Conservation (phyloP, 2,113 vertebrate genomes). For the Philantomba maxwellii region DNA sequence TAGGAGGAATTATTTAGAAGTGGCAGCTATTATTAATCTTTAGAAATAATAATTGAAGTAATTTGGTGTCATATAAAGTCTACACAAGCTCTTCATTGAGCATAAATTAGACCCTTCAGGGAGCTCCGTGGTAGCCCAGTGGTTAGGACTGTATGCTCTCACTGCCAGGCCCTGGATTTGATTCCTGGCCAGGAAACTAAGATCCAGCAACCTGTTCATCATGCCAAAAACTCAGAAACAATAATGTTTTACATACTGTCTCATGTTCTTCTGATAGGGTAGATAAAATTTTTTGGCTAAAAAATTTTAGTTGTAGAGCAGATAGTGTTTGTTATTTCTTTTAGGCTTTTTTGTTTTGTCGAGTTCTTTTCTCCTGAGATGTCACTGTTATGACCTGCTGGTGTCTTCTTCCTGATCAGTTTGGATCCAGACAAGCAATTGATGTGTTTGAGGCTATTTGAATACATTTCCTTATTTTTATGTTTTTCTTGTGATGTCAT, state of each 20-base stretch:
- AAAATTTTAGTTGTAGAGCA: background rate
- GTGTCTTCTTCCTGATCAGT: background rate
- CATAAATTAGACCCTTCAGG: background rate
- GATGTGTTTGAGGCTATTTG: background rate
- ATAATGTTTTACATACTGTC: background rate
- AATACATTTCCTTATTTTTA: background rate
- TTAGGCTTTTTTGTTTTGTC: background rate
- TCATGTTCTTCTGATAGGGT: background rate
- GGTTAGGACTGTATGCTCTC: background rate
- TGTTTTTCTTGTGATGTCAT: background rate
- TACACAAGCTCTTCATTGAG: background rate
- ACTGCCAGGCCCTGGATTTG: background rate
- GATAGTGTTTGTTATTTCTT: background rate
- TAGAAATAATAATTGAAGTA: background rate
- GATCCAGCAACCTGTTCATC: background rate
- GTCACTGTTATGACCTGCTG: background rate
- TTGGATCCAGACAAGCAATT: background rate
- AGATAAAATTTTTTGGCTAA: background rate
- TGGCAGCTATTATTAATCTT: conserved; percentile 21
- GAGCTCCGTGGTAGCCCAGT: background rate
- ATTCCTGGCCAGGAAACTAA: background rate
- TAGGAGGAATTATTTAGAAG: conserved; percentile 8
- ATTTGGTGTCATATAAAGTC: background rate
- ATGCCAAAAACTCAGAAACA: background rate
- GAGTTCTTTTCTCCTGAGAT: background rate